phyloP scores from a whole-genome alignment of 2,888 invertebrate genomes.

The Drosophila nigritarsus region DNA sequence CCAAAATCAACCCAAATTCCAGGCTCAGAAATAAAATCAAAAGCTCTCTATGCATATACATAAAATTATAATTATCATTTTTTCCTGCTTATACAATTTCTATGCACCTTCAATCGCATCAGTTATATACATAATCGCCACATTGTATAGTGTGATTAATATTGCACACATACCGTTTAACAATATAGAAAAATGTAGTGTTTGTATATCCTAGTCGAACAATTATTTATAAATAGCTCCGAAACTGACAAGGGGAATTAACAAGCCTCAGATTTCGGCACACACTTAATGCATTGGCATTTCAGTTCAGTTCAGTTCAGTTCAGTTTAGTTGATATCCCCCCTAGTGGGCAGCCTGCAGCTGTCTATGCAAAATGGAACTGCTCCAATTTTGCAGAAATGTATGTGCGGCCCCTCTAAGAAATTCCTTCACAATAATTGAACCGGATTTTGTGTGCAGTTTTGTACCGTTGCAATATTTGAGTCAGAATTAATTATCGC shows the following conservation, averaged over 20 bases:
- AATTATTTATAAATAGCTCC: constrained; percentile 67
- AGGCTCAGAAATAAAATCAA: background rate
- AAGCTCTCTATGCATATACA: background rate
- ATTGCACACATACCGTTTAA: constrained; percentile 24
- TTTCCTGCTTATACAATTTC: background rate
- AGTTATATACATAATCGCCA: background rate
- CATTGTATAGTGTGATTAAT: constrained; percentile 24
- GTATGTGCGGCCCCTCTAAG: constrained; percentile 40
- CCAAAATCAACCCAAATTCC: constrained; percentile 9
- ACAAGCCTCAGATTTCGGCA: constrained; percentile 71
- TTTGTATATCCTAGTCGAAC: constrained; percentile 24
- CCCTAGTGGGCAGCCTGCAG: constrained; percentile 48
- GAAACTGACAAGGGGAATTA: constrained; percentile 75
- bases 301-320: constrained; percentile 22
- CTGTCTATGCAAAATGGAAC: constrained; percentile 68
- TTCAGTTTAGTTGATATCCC: constrained; percentile 17
- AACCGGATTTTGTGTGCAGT: constrained; percentile 62
- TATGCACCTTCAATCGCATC: background rate
- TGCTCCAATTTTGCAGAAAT: constrained; percentile 71
- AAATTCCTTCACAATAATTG: constrained; percentile 71
- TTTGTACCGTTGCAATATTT: constrained; percentile 44
- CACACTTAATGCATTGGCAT: constrained; percentile 56
- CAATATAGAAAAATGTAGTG: constrained; percentile 25
- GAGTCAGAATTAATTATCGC: constrained; percentile 75
- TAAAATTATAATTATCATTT: background rate